Evolutionary conservation across 2,888 invertebrate genomes (phyloP).

Genomic region (Matsumyia berberina): DNA sequence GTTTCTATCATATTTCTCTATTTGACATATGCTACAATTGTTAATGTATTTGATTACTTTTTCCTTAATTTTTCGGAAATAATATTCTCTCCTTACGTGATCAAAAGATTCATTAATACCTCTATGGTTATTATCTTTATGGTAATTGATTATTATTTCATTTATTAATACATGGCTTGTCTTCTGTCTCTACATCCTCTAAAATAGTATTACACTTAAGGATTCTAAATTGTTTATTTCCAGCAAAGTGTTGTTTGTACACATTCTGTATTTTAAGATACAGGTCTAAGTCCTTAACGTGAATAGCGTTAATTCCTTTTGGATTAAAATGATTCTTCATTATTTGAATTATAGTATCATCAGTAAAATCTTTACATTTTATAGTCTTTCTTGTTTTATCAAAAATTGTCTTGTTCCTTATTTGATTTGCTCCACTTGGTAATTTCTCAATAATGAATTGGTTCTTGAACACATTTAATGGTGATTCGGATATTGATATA

Average conservation of each 20-base stretch:
- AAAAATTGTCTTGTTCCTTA: not conserved
- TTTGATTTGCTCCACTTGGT: not conserved
- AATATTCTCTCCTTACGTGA: constrained; percentile 24
- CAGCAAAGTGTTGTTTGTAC: constrained; percentile 23
- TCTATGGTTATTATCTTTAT: constrained; percentile 46
- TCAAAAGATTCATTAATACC: constrained; percentile 43
- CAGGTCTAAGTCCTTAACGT: not conserved
- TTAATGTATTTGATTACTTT: constrained; percentile 39
- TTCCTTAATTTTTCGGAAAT: constrained; percentile 36
- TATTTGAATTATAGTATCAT: not conserved
- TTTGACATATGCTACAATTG: constrained; percentile 42
- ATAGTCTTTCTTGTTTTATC: not conserved
- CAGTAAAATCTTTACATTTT: constrained; percentile 1
- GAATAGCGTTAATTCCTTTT: too few species aligned
- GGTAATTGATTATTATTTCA: constrained; percentile 21
- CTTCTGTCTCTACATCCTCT: constrained; percentile 21
- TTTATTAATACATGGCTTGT: too few species aligned
- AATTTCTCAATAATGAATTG: not conserved
- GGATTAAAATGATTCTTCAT: not conserved
- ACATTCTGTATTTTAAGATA: constrained; percentile 29
- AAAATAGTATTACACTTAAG: constrained; percentile 18
- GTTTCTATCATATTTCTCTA: constrained; percentile 42
- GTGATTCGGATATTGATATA: constrained; percentile 32
- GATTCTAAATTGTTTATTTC: constrained; percentile 24
- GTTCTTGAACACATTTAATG: not conserved